Percentiles rank a stretch among this genome's conserved stretches.
Conservation (phyloP, 1,140 invertebrate genomes). For the Dryas iulia region DNA sequence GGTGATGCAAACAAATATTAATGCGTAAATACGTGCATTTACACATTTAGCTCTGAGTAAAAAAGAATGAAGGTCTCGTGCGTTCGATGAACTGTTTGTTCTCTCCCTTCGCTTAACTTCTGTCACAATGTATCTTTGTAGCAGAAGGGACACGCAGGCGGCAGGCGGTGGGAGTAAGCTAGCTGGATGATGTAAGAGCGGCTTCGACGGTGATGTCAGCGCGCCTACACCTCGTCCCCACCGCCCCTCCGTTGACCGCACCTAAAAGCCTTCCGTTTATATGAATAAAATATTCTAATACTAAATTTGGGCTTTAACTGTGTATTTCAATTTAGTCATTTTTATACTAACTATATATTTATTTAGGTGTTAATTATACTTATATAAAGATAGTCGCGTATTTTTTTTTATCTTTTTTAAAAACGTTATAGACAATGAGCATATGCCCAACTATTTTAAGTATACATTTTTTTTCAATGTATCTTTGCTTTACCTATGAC, state of each 20-base stretch:
- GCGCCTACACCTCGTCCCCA: slow-evolving; percentile 53
- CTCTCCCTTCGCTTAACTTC: slow-evolving; percentile 8
- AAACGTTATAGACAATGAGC: too few relatives aligned
- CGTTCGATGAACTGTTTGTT: slow-evolving; percentile 12
- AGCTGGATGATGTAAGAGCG: slow-evolving; percentile 67
- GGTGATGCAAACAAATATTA: neutral
- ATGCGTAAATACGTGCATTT: neutral
- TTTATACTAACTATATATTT: too few relatives aligned
- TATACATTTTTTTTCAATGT: too few relatives aligned
- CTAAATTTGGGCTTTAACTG: too few relatives aligned
- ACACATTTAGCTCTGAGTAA: neutral
- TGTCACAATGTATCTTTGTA: slow-evolving; percentile 10
- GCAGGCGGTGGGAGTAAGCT: slow-evolving; percentile 51
- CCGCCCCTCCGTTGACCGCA: slow-evolving; percentile 44
- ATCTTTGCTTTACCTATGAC: too few relatives aligned
- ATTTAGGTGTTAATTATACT: too few relatives aligned
- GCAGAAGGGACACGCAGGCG: slow-evolving; percentile 26
- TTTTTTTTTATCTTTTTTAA: too few relatives aligned
- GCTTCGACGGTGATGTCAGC: slow-evolving; percentile 75
- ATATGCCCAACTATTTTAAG: too few relatives aligned
- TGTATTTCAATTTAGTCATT: too few relatives aligned
- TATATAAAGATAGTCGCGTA: too few relatives aligned
- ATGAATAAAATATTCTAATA: slow-evolving; percentile 24
- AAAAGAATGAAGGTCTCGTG: slow-evolving; percentile 11
- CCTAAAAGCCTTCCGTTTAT: slow-evolving; percentile 60